These are phyloP conservation scores for Phoxinus phoxinus DNA, from an alignment of 2,113 vertebrate genomes.

Conservation along the genomic window DNA sequence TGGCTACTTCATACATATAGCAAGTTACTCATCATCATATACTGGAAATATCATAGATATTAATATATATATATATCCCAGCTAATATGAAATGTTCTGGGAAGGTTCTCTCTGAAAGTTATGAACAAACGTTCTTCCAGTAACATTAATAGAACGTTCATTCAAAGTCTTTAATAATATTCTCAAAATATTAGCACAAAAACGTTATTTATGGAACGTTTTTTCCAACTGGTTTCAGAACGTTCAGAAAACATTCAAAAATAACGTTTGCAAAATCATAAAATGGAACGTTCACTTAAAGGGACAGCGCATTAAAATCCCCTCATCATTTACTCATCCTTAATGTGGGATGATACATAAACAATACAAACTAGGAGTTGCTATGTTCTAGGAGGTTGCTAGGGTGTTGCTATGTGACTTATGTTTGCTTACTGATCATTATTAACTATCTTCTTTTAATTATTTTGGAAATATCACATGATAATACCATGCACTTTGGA, in stretches of 20 bases:
- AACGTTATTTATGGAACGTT: background rate
- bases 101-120: background rate
- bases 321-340: too few species aligned
- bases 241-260: background rate
- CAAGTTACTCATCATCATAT: background rate
- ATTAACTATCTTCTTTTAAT: too few species aligned
- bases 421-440: background rate
- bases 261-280: background rate
- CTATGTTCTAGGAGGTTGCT: background rate
- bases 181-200: background rate
- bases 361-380: background rate
- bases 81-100: background rate
- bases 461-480: too few species aligned
- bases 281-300: background rate
- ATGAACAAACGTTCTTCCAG: background rate
- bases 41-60: background rate
- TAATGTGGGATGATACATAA: background rate
- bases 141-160: background rate
- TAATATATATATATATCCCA: background rate
- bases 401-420: background rate
- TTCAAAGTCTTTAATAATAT: background rate
- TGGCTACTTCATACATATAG: too few species aligned
- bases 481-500: background rate
- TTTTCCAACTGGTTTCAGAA: background rate
- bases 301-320: too few species aligned